Evolutionary conservation across 2,888 invertebrate species (phyloP).

Genomic region (Hyalella azteca): DNA sequence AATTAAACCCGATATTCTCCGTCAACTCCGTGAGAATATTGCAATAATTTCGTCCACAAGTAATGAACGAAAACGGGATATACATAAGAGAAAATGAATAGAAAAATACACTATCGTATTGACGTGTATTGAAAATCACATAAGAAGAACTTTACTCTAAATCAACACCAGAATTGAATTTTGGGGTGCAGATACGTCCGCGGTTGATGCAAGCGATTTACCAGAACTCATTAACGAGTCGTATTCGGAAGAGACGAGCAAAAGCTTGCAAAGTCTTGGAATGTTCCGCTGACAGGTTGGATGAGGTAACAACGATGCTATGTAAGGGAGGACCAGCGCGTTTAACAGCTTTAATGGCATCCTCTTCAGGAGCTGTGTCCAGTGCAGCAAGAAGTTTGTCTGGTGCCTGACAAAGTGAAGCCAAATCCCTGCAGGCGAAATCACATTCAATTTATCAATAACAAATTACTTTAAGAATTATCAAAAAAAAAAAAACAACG

Average conservation of each 20-base stretch:
- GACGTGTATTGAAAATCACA: too few relatives aligned
- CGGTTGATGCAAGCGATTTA: conserved; percentile 9
- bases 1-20: not conserved
- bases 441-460: too few relatives aligned
- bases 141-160: too few relatives aligned
- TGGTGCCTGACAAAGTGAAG: conserved; percentile 37
- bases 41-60: conserved; percentile 3
- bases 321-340: not conserved
- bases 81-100: too few relatives aligned
- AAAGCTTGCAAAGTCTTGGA: conserved; percentile 50
- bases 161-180: too few relatives aligned
- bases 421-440: conserved; percentile 43
- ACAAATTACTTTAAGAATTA: too few relatives aligned
- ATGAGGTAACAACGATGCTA: conserved; percentile 42
- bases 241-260: conserved; percentile 54
- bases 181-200: too few relatives aligned
- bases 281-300: conserved; percentile 38
- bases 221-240: conserved; percentile 58
- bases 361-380: conserved; percentile 39
- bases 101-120: too few relatives aligned
- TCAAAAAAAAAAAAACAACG: too few relatives aligned
- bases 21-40: conserved; percentile 47
- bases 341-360: not conserved
- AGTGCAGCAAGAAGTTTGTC: conserved; percentile 41
- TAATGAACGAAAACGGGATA: not conserved